Conservation (phyloP, 2,113 vertebrate species). For the Pundamilia nyererei region DNA sequence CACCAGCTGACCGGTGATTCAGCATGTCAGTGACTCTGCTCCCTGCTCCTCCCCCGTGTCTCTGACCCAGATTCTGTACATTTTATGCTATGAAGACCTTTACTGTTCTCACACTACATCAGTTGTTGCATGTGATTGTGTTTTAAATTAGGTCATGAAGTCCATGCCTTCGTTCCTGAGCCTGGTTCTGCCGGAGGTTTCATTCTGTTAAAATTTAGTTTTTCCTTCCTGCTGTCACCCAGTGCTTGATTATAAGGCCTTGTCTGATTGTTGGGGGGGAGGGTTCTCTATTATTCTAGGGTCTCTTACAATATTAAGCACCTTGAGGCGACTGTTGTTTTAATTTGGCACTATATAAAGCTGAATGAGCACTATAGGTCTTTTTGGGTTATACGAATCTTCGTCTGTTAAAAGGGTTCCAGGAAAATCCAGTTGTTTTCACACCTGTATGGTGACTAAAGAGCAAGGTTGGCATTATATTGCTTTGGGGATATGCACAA, state of each 20-base stretch:
- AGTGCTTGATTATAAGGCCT: background rate
- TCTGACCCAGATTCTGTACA: constrained; percentile 20
- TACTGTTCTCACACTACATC: background rate
- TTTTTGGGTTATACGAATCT: background rate
- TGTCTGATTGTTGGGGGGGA: background rate
- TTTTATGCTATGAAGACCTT: background rate
- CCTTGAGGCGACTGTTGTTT: background rate
- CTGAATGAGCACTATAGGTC: rapidly evolving
- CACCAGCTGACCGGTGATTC: constrained; percentile 54
- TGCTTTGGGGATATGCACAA: background rate
- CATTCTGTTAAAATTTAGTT: background rate
- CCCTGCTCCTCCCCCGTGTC: background rate
- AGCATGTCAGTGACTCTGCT: constrained; percentile 11
- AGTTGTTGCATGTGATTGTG: background rate
- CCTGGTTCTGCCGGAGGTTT: background rate
- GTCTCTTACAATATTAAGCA: background rate
- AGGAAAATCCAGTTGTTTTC: background rate
- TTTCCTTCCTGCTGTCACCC: background rate
- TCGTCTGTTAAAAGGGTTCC: background rate
- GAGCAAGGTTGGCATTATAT: background rate
- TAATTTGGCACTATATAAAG: background rate
- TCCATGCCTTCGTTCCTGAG: background rate
- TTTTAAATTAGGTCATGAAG: background rate
- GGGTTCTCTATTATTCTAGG: background rate
- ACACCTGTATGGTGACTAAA: background rate